These are phyloP conservation scores for Diploscapter pachys DNA, from an alignment of 1,140 invertebrate genomes.

Conservation along the genomic window DNA sequence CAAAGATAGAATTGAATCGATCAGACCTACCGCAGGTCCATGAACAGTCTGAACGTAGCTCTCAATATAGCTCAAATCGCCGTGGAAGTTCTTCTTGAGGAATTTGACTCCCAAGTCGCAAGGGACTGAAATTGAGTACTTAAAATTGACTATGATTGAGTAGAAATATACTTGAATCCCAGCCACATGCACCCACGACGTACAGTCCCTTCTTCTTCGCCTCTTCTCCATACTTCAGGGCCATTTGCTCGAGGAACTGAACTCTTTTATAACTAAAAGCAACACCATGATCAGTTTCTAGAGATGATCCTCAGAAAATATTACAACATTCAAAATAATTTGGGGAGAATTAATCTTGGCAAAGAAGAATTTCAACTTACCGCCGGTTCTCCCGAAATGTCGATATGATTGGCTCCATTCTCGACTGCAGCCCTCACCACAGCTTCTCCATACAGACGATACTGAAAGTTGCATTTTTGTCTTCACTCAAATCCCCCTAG, in stretches of 20 bases:
- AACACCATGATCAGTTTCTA: too few relatives aligned
- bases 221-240: slow-evolving; percentile 72
- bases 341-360: neutral
- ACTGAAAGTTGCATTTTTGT: slow-evolving; percentile 59
- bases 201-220: slow-evolving; percentile 77
- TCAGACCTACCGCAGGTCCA: slow-evolving; percentile 28
- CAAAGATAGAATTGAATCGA: neutral
- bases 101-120: slow-evolving; percentile 77
- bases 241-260: slow-evolving; percentile 80
- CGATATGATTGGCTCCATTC: slow-evolving; percentile 77
- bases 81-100: slow-evolving; percentile 72
- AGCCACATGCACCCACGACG: slow-evolving; percentile 83
- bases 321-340: slow-evolving; percentile 17
- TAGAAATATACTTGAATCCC: slow-evolving; percentile 66
- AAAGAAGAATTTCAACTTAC: slow-evolving; percentile 46
- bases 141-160: neutral
- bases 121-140: slow-evolving; percentile 74
- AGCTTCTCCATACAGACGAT: slow-evolving; percentile 79
- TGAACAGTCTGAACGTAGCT: slow-evolving; percentile 34
- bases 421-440: slow-evolving; percentile 84
- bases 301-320: neutral
- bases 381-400: slow-evolving; percentile 84
- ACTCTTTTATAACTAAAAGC: slow-evolving; percentile 15
- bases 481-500: slow-evolving; percentile 1
- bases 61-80: slow-evolving; percentile 59